These are phyloP conservation scores for Leucoptera coffeella DNA, from an alignment of 2,888 invertebrate species.

Conservation along the genomic window DNA sequence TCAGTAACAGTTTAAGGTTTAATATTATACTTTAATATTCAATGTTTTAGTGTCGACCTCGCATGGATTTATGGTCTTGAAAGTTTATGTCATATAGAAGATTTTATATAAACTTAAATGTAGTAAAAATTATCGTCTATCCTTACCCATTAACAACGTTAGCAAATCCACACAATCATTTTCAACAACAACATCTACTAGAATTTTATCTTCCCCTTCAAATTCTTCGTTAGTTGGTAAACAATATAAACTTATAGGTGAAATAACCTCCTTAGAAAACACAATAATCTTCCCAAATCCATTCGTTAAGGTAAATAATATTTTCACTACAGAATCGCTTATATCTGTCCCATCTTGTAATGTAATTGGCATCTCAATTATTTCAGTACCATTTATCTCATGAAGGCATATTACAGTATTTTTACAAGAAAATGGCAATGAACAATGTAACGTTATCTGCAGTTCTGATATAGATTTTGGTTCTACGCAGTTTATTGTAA, in stretches of 20 bases:
- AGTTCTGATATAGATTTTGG: conserved; percentile 58
- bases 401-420: conserved; percentile 36
- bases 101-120: too few species aligned
- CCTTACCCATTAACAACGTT: conserved; percentile 66
- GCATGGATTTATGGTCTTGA: too few species aligned
- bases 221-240: conserved; percentile 40
- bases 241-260: conserved; percentile 63
- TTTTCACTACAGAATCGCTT: conserved; percentile 52
- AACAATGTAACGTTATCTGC: conserved; percentile 58
- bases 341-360: conserved; percentile 45
- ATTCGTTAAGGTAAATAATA: conserved; percentile 65
- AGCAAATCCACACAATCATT: conserved; percentile 54
- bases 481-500: conserved; percentile 38
- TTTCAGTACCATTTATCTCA: conserved; percentile 35
- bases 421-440: conserved; percentile 50
- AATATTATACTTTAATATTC: too few species aligned
- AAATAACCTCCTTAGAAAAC: conserved; percentile 36
- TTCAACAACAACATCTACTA: too few species aligned
- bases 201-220: conserved; percentile 47
- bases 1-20: too few species aligned
- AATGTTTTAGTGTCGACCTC: too few species aligned
- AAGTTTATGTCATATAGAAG: background rate
- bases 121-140: too few species aligned
- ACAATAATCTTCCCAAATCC: conserved; percentile 59
- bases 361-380: conserved; percentile 42